Evolutionary conservation across 2,888 invertebrate species (phyloP).

Genomic region (Tiliacea aurago): DNA sequence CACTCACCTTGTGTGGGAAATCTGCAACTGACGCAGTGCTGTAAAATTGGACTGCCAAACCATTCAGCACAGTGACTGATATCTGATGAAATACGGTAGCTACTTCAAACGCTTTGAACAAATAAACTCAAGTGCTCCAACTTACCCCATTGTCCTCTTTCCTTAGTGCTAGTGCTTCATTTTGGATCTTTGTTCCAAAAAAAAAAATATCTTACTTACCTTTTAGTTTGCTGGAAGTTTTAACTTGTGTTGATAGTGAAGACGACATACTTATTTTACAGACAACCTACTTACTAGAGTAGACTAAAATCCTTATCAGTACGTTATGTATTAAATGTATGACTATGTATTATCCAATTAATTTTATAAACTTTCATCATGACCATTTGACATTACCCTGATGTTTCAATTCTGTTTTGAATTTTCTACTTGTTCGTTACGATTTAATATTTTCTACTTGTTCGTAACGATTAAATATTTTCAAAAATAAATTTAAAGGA

Average conservation of each 20-base stretch:
- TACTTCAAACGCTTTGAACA: neutral
- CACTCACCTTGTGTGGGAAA: neutral
- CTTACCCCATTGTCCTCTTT: neutral
- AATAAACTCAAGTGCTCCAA: neutral
- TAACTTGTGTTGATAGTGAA: neutral
- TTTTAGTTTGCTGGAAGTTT: neutral
- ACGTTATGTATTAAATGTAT: neutral
- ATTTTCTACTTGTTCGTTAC: no score
- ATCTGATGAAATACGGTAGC: neutral
- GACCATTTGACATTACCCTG: neutral
- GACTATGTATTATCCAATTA: neutral
- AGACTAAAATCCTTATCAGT: neutral
- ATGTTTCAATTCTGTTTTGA: no score
- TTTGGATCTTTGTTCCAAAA: neutral
- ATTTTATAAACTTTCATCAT: conserved; percentile 15
- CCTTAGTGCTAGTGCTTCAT: no score
- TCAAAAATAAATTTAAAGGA: neutral
- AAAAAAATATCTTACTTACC: conserved; percentile 7
- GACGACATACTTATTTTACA: neutral
- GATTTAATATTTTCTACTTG: neutral
- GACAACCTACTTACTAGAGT: no score
- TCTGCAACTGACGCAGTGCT: neutral
- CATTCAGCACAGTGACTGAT: neutral
- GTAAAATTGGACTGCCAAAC: conserved; percentile 3
- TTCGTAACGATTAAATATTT: neutral